Conservation (phyloP, 2,888 invertebrate species). For the Leptopilina drosophilae region DNA sequence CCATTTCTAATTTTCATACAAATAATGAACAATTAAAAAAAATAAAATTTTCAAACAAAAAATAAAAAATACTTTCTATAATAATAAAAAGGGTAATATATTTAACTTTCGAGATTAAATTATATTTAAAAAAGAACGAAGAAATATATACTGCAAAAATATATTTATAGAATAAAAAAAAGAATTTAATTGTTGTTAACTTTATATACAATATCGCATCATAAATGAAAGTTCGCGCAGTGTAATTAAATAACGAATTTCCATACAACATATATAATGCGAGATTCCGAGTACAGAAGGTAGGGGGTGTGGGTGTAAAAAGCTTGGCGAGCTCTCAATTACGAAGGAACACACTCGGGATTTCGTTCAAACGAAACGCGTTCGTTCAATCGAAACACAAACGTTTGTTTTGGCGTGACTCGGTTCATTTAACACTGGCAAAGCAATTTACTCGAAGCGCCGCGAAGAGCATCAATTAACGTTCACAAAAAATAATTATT, state of each 20-base stretch:
- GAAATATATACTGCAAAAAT: too few species aligned
- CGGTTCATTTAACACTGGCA: slow-evolving; percentile 50
- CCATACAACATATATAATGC: slow-evolving; percentile 33
- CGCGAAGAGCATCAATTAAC: slow-evolving; percentile 55
- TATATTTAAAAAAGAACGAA: too few species aligned
- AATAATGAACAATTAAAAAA: too few species aligned
- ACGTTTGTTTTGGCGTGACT: slow-evolving; percentile 53
- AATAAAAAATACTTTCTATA: too few species aligned
- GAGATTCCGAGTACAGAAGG: background rate
- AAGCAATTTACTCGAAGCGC: slow-evolving; percentile 51
- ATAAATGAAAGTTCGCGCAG: slow-evolving; percentile 4
- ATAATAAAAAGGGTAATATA: too few species aligned
- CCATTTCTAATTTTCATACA: too few species aligned
- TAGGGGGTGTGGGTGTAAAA: slow-evolving; percentile 19
- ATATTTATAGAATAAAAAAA: too few species aligned
- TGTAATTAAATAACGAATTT: slow-evolving; percentile 35
- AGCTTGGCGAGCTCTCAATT: slow-evolving; percentile 36
- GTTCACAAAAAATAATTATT: slow-evolving; percentile 51
- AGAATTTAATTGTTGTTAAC: background rate
- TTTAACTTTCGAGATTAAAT: too few species aligned
- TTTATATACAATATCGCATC: background rate
- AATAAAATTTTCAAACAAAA: too few species aligned
- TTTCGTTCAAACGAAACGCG: slow-evolving; percentile 51
- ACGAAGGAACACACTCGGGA: slow-evolving; percentile 43
- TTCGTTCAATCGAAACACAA: slow-evolving; percentile 54